These are phyloP conservation scores for Grantiella picta DNA, from an alignment of 2,113 vertebrate genomes.

Conservation along the genomic window DNA sequence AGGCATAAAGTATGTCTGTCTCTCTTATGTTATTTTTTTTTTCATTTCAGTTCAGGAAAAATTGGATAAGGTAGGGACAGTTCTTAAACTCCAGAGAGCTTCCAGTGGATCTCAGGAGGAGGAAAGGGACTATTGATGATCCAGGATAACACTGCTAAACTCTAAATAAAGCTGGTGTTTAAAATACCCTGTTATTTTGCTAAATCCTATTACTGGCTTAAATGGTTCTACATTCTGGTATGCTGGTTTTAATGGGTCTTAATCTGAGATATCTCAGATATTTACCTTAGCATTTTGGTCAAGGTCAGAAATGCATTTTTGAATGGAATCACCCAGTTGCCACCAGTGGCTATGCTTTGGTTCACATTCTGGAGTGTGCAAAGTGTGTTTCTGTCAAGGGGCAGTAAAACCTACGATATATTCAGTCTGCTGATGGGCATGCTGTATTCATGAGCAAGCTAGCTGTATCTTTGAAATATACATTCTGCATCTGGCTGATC, in stretches of 20 bases:
- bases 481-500: background rate
- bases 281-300: background rate
- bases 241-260: background rate
- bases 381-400: background rate
- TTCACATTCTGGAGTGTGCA: background rate
- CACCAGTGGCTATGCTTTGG: background rate
- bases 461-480: fast-evolving
- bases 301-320: background rate
- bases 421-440: background rate
- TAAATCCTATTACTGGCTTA: background rate
- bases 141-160: background rate
- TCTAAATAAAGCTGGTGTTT: background rate
- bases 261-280: background rate
- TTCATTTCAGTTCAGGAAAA: background rate
- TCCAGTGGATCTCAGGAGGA: background rate
- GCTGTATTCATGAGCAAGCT: background rate
- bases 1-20: background rate
- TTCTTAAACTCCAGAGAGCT: background rate
- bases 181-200: background rate
- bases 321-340: background rate
- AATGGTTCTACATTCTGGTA: background rate
- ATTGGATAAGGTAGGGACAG: fast-evolving
- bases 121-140: background rate
- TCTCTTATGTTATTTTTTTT: fast-evolving
- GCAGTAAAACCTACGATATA: background rate